A percentile compares a stretch with the other conserved stretches of the same genome.
phyloP scores from a whole-genome alignment of 2,888 invertebrate species.

The Drosophila antonietae region DNA sequence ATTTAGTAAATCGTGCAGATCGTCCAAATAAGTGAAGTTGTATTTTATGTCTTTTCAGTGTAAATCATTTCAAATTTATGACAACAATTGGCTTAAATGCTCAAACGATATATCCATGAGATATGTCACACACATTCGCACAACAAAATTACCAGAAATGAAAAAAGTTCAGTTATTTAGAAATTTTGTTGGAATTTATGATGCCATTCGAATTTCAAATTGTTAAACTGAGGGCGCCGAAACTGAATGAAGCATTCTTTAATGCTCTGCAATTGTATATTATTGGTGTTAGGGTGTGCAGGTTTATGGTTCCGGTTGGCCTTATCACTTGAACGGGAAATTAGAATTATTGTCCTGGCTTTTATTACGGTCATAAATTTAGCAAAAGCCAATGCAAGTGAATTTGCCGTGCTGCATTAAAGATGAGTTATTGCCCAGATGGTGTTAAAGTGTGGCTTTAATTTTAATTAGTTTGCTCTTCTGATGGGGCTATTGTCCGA shows the following conservation, averaged over 20 bases:
- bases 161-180: conserved; percentile 48
- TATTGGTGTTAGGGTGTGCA: conserved; percentile 1
- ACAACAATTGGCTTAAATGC: conserved; percentile 19
- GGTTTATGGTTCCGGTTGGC: conserved; percentile 24
- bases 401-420: conserved; percentile 56
- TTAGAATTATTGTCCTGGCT: conserved; percentile 70
- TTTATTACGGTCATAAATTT: conserved; percentile 71
- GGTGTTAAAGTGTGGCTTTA: conserved; percentile 66
- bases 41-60: conserved; percentile 6
- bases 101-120: conserved; percentile 34
- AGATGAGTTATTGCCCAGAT: conserved; percentile 63
- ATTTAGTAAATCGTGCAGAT: conserved; percentile 1
- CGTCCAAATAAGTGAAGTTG: conserved; percentile 5
- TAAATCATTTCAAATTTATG: conserved; percentile 37
- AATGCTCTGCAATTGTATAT: conserved; percentile 31
- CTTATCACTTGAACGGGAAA: conserved; percentile 64
- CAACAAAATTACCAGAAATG: conserved; percentile 28
- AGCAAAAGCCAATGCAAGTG: conserved; percentile 51
- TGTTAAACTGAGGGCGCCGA: conserved; percentile 14
- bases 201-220: conserved; percentile 17
- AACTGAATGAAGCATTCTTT: conserved; percentile 14
- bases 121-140: conserved; percentile 35
- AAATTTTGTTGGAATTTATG: conserved; percentile 49
- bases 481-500: conserved; percentile 33
- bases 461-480: conserved; percentile 73